phyloP scores from a whole-genome alignment of 2,888 invertebrate genomes.

The Ochropacha duplaris region DNA sequence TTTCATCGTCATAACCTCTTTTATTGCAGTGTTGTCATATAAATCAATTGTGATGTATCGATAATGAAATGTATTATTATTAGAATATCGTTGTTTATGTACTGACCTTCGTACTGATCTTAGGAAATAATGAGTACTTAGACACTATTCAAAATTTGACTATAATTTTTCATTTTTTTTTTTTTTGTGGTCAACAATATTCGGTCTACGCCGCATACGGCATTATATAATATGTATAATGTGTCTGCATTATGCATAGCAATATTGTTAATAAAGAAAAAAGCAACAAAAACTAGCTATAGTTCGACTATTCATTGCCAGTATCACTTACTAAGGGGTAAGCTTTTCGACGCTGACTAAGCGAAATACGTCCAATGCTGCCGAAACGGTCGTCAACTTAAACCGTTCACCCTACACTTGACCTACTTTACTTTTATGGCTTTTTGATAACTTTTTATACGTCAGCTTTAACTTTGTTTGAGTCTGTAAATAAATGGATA shows the following conservation, averaged over 20 bases:
- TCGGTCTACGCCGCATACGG: no score
- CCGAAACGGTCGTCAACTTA: slow-evolving; percentile 2
- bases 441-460: slow-evolving; percentile 5
- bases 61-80: not conserved
- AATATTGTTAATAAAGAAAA: not conserved
- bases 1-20: not conserved
- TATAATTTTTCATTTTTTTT: no score
- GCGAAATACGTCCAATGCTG: not conserved
- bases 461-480: not conserved
- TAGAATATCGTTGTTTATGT: not conserved
- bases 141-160: no score
- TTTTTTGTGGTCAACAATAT: not conserved
- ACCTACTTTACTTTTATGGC: slow-evolving; percentile 4
- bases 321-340: not conserved
- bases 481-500: not conserved
- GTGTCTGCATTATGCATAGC: not conserved
- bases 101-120: no score
- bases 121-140: no score
- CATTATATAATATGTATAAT: no score
- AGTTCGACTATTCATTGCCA: not conserved
- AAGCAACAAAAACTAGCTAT: not conserved
- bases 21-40: not conserved
- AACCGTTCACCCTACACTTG: slow-evolving; percentile 5
- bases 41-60: not conserved
- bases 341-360: slow-evolving; percentile 1